Evolutionary conservation across 2,113 vertebrate genomes (phyloP).

Genomic region (Falco punctatus): DNA sequence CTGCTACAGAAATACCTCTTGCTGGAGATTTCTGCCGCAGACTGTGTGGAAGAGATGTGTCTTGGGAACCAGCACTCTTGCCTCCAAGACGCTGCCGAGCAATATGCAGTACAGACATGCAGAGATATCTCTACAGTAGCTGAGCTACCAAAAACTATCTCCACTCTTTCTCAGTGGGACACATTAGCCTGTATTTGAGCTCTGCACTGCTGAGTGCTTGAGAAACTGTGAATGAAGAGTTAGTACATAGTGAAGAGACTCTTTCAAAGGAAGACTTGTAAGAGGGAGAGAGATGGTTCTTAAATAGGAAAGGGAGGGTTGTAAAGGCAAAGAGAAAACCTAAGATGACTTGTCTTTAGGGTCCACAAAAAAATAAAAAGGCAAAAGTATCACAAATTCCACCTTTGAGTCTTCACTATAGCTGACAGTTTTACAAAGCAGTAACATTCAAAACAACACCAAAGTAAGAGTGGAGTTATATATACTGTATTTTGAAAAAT

Average conservation of each 20-base stretch:
- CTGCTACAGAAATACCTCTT: not conserved
- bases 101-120: not conserved
- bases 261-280: not conserved
- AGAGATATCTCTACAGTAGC: not conserved
- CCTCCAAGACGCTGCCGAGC: not conserved
- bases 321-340: not conserved
- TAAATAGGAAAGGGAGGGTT: not conserved
- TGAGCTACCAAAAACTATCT: not conserved
- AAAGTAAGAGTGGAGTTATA: not conserved
- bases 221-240: not conserved
- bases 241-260: not conserved
- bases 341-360: not conserved
- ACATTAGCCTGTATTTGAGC: not conserved
- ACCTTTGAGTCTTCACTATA: not conserved
- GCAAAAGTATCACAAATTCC: not conserved
- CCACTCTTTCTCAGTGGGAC: not conserved
- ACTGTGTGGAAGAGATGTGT: not conserved
- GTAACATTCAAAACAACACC: not conserved
- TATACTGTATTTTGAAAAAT: conserved; percentile 10
- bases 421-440: not conserved
- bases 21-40: not conserved
- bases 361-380: not conserved
- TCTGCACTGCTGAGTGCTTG: not conserved
- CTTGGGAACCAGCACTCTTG: not conserved
- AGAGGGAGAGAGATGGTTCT: not conserved